phyloP scores from a whole-genome alignment of 1,140 invertebrate species.

The Neuroterus valhalla region DNA sequence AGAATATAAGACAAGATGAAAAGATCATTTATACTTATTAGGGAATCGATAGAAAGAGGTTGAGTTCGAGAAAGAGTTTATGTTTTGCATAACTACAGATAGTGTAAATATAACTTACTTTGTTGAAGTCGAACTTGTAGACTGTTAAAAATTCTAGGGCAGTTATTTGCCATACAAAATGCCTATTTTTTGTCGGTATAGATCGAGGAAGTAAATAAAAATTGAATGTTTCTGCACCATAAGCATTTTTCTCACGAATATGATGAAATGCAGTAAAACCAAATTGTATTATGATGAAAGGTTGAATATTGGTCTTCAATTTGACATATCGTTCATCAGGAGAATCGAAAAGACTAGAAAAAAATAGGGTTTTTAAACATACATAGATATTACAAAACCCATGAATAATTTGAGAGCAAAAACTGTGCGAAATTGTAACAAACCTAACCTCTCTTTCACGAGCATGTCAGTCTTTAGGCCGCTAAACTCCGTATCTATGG shows the following conservation, averaged over 20 bases:
- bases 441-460: conserved; percentile 75
- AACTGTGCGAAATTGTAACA: not conserved
- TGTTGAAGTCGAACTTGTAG: conserved; percentile 85
- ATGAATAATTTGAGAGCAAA: conserved; percentile 32
- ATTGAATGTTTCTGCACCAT: conserved; percentile 78
- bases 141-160: conserved; percentile 79
- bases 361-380: conserved; percentile 42
- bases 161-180: conserved; percentile 79
- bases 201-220: conserved; percentile 82
- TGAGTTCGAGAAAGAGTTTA: too few relatives aligned
- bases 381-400: conserved; percentile 38
- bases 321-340: conserved; percentile 78
- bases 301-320: conserved; percentile 76
- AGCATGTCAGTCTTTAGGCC: conserved; percentile 75
- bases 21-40: too few relatives aligned
- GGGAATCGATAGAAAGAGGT: too few relatives aligned
- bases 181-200: conserved; percentile 77
- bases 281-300: conserved; percentile 79
- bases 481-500: conserved; percentile 83
- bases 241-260: conserved; percentile 75
- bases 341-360: conserved; percentile 83
- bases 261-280: conserved; percentile 80
- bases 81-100: too few relatives aligned
- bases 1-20: too few relatives aligned
- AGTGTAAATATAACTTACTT: conserved; percentile 75